Conservation (phyloP, 2,888 invertebrate genomes). For the Hirtodrosophila histrioides region DNA sequence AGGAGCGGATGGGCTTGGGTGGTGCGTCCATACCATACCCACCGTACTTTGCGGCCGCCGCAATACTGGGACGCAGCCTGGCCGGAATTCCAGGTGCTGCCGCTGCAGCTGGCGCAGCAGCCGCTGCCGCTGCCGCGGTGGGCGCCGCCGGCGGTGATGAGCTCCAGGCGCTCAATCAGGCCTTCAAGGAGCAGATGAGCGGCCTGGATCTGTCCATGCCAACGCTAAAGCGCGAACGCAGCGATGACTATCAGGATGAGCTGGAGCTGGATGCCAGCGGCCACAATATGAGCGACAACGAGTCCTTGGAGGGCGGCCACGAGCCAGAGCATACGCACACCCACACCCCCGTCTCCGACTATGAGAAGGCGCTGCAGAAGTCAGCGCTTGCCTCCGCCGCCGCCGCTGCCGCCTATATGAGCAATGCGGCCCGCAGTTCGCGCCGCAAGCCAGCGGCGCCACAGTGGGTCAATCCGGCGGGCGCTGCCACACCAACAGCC, state of each 20-base stretch:
- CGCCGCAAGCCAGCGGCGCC: conserved; percentile 97
- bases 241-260: conserved; percentile 85
- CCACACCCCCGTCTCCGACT: conserved; percentile 79
- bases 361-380: conserved; percentile 75
- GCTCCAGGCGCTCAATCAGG: conserved; percentile 86
- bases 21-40: conserved; percentile 92
- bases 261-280: conserved; percentile 87
- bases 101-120: conserved; percentile 90
- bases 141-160: conserved; percentile 87
- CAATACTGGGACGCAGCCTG: conserved; percentile 83
- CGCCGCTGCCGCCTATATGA: conserved; percentile 68
- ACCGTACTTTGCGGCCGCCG: conserved; percentile 92
- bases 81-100: conserved; percentile 92
- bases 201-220: conserved; percentile 95
- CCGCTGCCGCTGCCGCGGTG: conserved; percentile 90
- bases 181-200: conserved; percentile 91
- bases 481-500: conserved; percentile 44
- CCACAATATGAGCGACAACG: conserved; percentile 82
- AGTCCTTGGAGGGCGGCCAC: conserved; percentile 77
- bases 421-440: conserved; percentile 84
- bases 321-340: conserved; percentile 40
- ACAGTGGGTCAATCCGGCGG: conserved; percentile 96
- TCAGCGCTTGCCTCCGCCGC: conserved; percentile 66
- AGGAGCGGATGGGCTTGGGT: conserved; percentile 91
- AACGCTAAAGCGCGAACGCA: conserved; percentile 89